Evolutionary conservation across 1,140 invertebrate genomes (phyloP), one percentile per base, ranked within the genome.

Genomic region (Macrobrachium nipponense): DNA sequence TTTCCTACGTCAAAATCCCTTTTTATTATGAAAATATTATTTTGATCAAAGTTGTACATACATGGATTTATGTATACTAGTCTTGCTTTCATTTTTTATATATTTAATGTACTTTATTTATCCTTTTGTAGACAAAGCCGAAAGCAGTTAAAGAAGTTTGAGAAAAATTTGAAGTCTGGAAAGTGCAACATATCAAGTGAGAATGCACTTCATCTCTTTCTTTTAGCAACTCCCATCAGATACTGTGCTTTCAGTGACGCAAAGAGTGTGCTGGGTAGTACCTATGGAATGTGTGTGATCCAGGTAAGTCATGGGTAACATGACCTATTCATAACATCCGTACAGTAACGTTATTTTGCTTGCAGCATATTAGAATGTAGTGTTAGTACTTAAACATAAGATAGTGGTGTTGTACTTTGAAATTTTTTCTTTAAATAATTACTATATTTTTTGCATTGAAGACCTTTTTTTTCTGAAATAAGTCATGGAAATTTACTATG

Each of bases 191-290:
- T 98, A 0, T 96, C 98, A 89, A 97, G 99, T 91, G 97, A 99
- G 90, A 97, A 99, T 92, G 94, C 98, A 0, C 99, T 99, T 93
- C 98, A 99, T 92, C 92, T 98, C 17, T 99, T 99, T 91, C 93
- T 99, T 80, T 95, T 98, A 0, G 97, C 98, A 2, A 99, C 98
- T 3, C 96, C 97, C 87, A 99, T 99, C 89, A 94, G 98, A 83
- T 99, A 98, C 89, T 96, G 98, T 91, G 99, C 99, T 92, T 99
- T 99, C 91, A 90, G 82, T 4, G 88, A 99, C 91, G 99, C 98
- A 14, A 97, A 99, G 91, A 97, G 97, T 90, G 98, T 99, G 91
- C 93, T 99, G 2, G 99, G 99, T 79, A 97, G 98, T 88, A 99
- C 98, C 0, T 99, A 96, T 93, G 98, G 98, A 80, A 98, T 99